A percentile compares a stretch with the other conserved stretches of the same genome.
Evolutionary conservation across 2,888 invertebrate species (phyloP).

Genomic region (Perdita meconis): DNA sequence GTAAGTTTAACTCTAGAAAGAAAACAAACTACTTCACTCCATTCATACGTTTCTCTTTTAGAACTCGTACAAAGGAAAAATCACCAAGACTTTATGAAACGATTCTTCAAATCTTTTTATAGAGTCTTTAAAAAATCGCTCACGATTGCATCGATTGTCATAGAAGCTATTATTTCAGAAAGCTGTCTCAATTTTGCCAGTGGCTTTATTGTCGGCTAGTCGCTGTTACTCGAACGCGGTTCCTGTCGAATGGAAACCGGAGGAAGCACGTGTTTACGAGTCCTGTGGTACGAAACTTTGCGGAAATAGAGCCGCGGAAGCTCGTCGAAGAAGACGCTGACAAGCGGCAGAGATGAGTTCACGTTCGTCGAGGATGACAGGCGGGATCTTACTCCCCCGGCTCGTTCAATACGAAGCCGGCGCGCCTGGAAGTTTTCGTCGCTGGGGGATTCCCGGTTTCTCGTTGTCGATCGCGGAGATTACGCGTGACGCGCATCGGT

Average conservation of each 20-base stretch:
- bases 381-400: constrained; percentile 51
- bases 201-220: background rate
- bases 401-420: constrained; percentile 55
- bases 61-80: too few species aligned
- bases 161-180: background rate
- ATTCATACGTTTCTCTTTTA: too few species aligned
- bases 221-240: background rate
- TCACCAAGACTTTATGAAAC: too few species aligned
- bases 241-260: background rate
- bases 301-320: constrained; percentile 48
- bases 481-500: constrained; percentile 44
- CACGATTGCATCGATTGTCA: background rate
- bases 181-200: background rate
- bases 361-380: constrained; percentile 57
- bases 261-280: constrained; percentile 56
- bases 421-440: constrained; percentile 47
- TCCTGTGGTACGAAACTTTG: constrained; percentile 29
- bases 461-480: constrained; percentile 52
- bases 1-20: too few species aligned
- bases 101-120: too few species aligned
- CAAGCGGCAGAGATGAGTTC: constrained; percentile 56
- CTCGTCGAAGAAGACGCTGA: constrained; percentile 44
- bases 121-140: constrained; percentile 5
- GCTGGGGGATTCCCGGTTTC: constrained; percentile 32
- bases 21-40: too few species aligned